phyloP scores from a whole-genome alignment of 2,888 invertebrate genomes.

The Aleiodes leptofemur region DNA sequence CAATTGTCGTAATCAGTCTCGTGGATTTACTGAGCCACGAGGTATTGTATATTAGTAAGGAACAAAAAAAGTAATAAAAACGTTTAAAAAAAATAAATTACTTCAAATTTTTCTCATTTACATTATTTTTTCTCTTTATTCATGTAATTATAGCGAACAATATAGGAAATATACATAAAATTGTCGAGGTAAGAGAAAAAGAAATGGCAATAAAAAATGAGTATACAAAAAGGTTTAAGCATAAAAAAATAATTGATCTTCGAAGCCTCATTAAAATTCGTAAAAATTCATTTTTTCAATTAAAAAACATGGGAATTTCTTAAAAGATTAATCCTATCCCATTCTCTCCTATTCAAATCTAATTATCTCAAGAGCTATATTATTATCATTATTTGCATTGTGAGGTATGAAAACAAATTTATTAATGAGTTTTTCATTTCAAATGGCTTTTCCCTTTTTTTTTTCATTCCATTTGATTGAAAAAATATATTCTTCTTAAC shows the following conservation, averaged over 20 bases:
- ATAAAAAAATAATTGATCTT: constrained; percentile 50
- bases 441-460: no score
- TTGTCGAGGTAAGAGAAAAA: constrained; percentile 6
- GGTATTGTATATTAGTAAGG: constrained; percentile 65
- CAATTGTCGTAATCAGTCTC: constrained; percentile 22
- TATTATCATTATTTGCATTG: no score
- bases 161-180: neutral
- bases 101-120: neutral
- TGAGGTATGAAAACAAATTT: no score
- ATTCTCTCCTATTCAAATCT: no score
- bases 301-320: no score
- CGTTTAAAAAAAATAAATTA: constrained; percentile 53
- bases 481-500: no score
- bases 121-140: constrained; percentile 18
- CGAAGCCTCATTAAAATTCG: neutral
- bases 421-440: no score
- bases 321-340: no score
- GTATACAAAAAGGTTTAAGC: constrained; percentile 43
- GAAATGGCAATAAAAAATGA: neutral
- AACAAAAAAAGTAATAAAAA: constrained; percentile 65
- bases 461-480: no score
- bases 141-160: neutral
- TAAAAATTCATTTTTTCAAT: no score
- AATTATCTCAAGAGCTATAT: no score
- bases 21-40: constrained; percentile 52